Conservation (phyloP, 2,113 vertebrate genomes). For the Pyrgilauda ruficollis region DNA sequence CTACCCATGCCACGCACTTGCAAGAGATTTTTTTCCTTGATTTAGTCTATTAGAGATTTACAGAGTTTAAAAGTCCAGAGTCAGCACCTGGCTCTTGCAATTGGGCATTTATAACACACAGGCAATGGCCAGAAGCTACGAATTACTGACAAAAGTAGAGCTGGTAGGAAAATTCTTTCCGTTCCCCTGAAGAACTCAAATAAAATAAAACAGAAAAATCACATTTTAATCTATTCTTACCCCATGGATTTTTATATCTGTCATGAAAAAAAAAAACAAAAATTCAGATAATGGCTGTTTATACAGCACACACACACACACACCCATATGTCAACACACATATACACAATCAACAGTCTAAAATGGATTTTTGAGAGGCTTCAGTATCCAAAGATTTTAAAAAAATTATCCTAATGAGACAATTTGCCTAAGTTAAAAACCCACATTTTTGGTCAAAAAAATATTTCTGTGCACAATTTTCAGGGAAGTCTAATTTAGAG, state of each 20-base stretch:
- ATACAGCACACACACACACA: neutral
- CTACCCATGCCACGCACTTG: neutral
- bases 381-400: neutral
- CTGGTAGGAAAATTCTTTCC: neutral
- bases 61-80: conserved; percentile 38
- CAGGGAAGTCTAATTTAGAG: neutral
- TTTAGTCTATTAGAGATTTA: conserved; percentile 2
- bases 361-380: neutral
- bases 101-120: neutral
- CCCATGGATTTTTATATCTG: neutral
- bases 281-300: neutral
- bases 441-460: neutral
- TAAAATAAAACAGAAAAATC: neutral
- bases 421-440: neutral
- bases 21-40: conserved; percentile 15
- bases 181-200: neutral
- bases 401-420: neutral
- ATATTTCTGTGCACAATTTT: neutral
- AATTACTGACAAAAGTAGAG: neutral
- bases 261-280: neutral
- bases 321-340: neutral
- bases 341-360: neutral
- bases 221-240: neutral
- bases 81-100: conserved; percentile 34
- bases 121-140: conserved; percentile 7